phyloP scores from a whole-genome alignment of 1,140 invertebrate genomes.

The Lithobius niger region DNA sequence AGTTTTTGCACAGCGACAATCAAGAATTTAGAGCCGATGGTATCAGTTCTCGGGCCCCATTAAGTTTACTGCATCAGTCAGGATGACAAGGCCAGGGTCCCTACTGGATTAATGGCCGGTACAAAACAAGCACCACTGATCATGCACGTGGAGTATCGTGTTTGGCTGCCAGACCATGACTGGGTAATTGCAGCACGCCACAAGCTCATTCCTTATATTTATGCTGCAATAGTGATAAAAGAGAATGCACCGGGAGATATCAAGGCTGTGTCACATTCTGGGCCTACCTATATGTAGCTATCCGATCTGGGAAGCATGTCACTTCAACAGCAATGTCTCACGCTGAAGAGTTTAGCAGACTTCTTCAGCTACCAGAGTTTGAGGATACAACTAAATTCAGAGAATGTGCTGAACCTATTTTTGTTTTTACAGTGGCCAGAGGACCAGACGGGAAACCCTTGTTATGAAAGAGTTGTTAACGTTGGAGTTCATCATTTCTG shows the following conservation, averaged over 20 bases:
- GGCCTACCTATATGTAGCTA: slow-evolving; percentile 33
- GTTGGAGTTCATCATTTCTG: slow-evolving; percentile 28
- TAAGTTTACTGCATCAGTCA: slow-evolving; percentile 23
- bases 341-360: slow-evolving; percentile 23
- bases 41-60: slow-evolving; percentile 19
- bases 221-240: slow-evolving; percentile 24
- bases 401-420: slow-evolving; percentile 25
- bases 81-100: slow-evolving; percentile 33
- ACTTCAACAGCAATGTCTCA: slow-evolving; percentile 26
- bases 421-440: slow-evolving; percentile 29
- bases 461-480: slow-evolving; percentile 26
- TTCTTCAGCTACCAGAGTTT: slow-evolving; percentile 16
- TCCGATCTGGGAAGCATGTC: slow-evolving; percentile 26
- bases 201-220: slow-evolving; percentile 29
- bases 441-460: slow-evolving; percentile 34
- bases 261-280: slow-evolving; percentile 27
- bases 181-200: slow-evolving; percentile 29
- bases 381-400: slow-evolving; percentile 19
- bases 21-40: slow-evolving; percentile 18
- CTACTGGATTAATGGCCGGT: slow-evolving; percentile 31
- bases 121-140: slow-evolving; percentile 30
- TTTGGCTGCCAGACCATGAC: slow-evolving; percentile 33
- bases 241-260: slow-evolving; percentile 21
- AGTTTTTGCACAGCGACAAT: slow-evolving; percentile 21
- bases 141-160: slow-evolving; percentile 31